Percentiles rank a stretch among this genome's conserved stretches.
Conservation (phyloP, 2,888 invertebrate species). For the Acanthosepion esculentum region DNA sequence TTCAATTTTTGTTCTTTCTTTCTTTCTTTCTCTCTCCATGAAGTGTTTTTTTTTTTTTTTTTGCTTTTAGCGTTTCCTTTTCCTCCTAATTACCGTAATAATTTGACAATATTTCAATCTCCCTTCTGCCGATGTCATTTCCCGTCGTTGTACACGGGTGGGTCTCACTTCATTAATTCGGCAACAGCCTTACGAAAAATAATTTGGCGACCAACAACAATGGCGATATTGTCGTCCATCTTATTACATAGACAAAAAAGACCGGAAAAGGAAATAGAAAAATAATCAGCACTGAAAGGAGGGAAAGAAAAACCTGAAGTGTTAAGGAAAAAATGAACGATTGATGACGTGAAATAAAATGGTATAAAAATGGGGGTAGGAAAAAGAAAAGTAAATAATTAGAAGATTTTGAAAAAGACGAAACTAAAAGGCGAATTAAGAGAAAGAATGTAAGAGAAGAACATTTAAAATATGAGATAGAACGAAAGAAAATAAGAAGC, state of each 20-base stretch:
- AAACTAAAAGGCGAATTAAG: too few relatives aligned
- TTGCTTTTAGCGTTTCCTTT: not conserved
- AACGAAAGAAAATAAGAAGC: too few relatives aligned
- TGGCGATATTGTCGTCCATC: not conserved
- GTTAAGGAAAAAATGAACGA: not conserved
- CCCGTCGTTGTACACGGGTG: not conserved
- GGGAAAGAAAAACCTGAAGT: not conserved
- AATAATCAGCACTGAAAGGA: not conserved
- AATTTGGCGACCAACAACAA: not conserved
- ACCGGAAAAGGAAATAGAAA: not conserved
- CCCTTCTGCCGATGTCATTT: not conserved
- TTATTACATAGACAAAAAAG: not conserved
- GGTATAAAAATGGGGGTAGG: too few relatives aligned
- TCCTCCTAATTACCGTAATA: not conserved
- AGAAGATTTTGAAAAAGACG: too few relatives aligned
- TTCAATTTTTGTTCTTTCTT: not conserved
- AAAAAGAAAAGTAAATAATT: too few relatives aligned
- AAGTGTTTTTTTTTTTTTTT: not conserved
- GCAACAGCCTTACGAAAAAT: not conserved
- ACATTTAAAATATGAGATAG: too few relatives aligned
- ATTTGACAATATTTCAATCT: not conserved
- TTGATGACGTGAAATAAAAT: not conserved
- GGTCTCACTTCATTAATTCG: not conserved
- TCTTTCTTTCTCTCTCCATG: not conserved
- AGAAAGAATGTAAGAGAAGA: too few relatives aligned